Conservation (phyloP, 2,113 vertebrate species). For the Phyllostomus discolor region DNA sequence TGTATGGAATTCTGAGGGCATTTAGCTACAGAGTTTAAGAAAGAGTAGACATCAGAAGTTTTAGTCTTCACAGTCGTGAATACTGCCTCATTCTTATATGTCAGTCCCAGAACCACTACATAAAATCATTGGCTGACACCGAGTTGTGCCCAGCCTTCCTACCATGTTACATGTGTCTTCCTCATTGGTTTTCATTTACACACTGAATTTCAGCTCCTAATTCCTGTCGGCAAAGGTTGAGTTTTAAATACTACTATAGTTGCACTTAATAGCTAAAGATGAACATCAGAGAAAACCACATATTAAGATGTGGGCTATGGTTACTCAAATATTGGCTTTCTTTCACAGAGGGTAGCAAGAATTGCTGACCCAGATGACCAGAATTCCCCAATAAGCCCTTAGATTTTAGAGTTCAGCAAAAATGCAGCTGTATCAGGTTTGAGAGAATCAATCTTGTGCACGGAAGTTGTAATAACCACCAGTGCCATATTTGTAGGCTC, state of each 20-base stretch:
- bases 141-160: background rate
- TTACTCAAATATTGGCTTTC: slow-evolving; percentile 12
- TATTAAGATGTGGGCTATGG: background rate
- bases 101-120: background rate
- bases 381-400: background rate
- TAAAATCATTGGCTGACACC: background rate
- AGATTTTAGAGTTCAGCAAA: background rate
- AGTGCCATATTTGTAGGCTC: background rate
- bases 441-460: background rate
- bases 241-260: background rate
- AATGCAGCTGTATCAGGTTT: background rate
- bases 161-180: background rate
- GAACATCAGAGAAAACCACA: background rate
- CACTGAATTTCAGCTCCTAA: background rate
- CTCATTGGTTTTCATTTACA: background rate
- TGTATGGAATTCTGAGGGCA: background rate
- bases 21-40: background rate
- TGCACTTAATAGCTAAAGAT: background rate
- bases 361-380: background rate
- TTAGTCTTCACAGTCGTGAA: background rate
- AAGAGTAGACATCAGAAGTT: background rate
- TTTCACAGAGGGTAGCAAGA: background rate
- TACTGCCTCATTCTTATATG: background rate
- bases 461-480: background rate
- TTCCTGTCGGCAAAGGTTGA: background rate